These are phyloP conservation scores for Trigoniulus corallinus DNA, from an alignment of 1,140 invertebrate genomes.

Conservation along the genomic window DNA sequence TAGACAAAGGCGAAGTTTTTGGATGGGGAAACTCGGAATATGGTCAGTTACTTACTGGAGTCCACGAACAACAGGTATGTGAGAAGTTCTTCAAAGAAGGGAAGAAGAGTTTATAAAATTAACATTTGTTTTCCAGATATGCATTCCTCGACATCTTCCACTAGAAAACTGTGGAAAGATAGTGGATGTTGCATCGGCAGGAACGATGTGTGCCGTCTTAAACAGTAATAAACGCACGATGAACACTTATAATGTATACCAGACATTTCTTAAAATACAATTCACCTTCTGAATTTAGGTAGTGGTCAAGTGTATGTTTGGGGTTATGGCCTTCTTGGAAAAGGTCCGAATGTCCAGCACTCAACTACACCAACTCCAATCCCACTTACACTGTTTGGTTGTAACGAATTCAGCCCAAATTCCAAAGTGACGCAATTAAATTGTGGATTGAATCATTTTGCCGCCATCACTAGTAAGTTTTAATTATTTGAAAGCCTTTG, in stretches of 20 bases:
- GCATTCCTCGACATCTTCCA: constrained; percentile 47
- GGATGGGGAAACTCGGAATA: constrained; percentile 97
- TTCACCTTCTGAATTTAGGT: constrained; percentile 31
- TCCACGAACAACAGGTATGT: constrained; percentile 19
- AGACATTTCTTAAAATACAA: background rate
- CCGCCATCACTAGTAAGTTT: constrained; percentile 43
- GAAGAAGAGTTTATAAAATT: too few relatives aligned
- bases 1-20: constrained; percentile 82
- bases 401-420: constrained; percentile 58
- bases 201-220: constrained; percentile 65
- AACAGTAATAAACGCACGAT: constrained; percentile 42
- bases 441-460: constrained; percentile 58
- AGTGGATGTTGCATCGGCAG: constrained; percentile 62
- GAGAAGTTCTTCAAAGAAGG: background rate
- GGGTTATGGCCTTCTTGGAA: constrained; percentile 82
- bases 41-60: constrained; percentile 44
- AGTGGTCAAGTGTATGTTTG: constrained; percentile 70
- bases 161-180: constrained; percentile 51
- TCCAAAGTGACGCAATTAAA: constrained; percentile 43
- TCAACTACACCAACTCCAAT: constrained; percentile 47
- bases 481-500: background rate
- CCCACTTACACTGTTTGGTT: constrained; percentile 62
- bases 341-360: constrained; percentile 57
- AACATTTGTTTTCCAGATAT: constrained; percentile 30
- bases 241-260: background rate